Base-by-base conservation (phyloP, 2,113 vertebrate species). In the Calidris pugnax region DNA sequence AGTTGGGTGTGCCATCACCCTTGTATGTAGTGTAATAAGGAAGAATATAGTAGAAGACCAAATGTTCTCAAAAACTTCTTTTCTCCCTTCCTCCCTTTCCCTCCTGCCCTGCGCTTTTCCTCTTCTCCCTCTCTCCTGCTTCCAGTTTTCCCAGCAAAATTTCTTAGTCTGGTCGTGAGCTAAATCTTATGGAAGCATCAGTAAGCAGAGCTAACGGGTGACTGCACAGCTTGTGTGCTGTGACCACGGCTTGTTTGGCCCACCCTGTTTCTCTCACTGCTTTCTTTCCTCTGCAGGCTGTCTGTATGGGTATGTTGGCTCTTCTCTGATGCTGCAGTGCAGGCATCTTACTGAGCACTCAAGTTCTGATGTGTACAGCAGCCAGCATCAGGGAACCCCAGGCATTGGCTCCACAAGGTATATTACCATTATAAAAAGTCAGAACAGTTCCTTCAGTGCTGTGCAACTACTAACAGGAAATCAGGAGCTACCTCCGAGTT, bases 111-210 rank as follows among this genome's bases (percentile, higher is more conserved):
- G 12, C 8, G 39, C 19, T 63, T 35, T 80, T 39, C 15, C 9
- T 35, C 3, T 72, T 50, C 17, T 6, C 22, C 3, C 5, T 7
- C 8, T 62, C 24, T 59, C 7, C 18, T 0, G 4, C 5, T 83
- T 7, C 14, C 27, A 23, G 0, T 86, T 82, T 89, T 55, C 71
- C 24, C 39, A 86, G 73, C 28, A 87, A 74, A 67, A 71, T 37
- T n/a, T 91, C 60, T 24, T 32, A 10, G 30, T 77, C 37, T 27
- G 23, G 12, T 41, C 43, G 18, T 60, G 60, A 92, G 32, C 20
- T 88, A 53, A 62, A 74, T 66, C 59, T 48, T 43, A 45, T 0
- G 26, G 79, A 77, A 50, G 75, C 41, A 59, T 50, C 37, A 71
- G 0, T 53, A 77, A 77, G 19, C 7, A 22, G 30, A 47, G 23